phyloP scores from a whole-genome alignment of 1,140 invertebrate species.

The Oppia nitens region DNA sequence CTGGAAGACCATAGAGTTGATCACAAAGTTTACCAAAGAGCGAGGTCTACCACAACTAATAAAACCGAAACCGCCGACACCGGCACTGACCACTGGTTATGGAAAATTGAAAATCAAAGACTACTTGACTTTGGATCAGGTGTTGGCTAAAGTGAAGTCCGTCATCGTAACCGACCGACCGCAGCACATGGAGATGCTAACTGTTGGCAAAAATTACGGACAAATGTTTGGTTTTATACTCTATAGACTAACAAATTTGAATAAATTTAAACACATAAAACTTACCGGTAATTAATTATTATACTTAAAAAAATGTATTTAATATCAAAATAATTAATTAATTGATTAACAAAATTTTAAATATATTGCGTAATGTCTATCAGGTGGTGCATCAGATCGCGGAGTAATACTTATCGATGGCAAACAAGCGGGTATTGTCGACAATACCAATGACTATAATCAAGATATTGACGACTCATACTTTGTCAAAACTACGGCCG shows the following conservation, averaged over 20 bases:
- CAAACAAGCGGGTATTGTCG: background rate
- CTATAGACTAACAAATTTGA: too few species aligned
- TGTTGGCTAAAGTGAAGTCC: background rate
- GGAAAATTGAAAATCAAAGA: background rate
- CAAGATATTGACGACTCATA: background rate
- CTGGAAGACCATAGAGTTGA: background rate
- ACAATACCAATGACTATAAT: background rate
- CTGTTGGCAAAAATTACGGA: background rate
- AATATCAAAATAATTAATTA: too few species aligned
- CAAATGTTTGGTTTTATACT: slow-evolving; percentile 5
- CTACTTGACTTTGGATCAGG: background rate
- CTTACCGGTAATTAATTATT: too few species aligned
- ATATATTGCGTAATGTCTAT: too few species aligned
- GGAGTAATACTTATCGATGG: background rate
- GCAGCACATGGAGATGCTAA: slow-evolving; percentile 3
- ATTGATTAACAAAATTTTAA: too few species aligned
- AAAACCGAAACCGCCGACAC: background rate
- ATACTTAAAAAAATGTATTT: too few species aligned
- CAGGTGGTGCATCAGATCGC: background rate
- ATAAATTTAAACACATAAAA: too few species aligned
- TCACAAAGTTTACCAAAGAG: background rate
- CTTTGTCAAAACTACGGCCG: background rate
- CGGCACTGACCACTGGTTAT: background rate
- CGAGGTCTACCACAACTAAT: background rate
- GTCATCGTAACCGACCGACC: background rate